Evolutionary conservation across 2,113 vertebrate species (phyloP), one percentile per base, ranked within the genome.

Genomic region (Dipodomys ordii): DNA sequence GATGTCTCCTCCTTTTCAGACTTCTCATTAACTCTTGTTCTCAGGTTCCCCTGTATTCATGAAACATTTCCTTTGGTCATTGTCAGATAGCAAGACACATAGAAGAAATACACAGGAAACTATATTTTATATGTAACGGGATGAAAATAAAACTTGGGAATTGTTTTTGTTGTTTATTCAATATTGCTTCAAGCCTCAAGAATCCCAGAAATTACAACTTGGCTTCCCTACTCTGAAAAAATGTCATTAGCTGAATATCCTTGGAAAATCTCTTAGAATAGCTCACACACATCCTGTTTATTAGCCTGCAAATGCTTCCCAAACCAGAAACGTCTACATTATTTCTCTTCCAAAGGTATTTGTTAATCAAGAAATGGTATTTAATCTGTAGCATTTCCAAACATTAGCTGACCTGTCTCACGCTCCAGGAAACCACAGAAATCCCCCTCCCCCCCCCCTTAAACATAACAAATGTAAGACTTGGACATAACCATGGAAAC

Each of bases 241-340:
- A 97, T 91, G 94, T 89, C 57, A 89, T 94, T 62, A 97, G 76
- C 68, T 81, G 73, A 96, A 84, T 35, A 89, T 69, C 32, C 68
- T 93, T 25, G 27, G 87, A 18, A 85, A 92, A 95, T 87, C 68
- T 94, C 94, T 89, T 71, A 62, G 79, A 76, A 72, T 30, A 7
- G 82, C 57, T 93, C 67, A 53, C 25, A 69, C 19, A 25, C 19
- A 60, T 93, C 68, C 78, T 85, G 20, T 28, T 49, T 74, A 85
- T 84, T 92, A 89, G 91, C 49, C 88, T 65, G 30, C 16, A 39
- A 67, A 62, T 87, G 87, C 92, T 91, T 87, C 85, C 74, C 73
- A 72, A 91, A 67, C 35, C 84, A 83, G 32, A 44, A 73, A 27
- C 20, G 25, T 0, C 19, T 83, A 57, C 67, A 57, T 49, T 39